phyloP scores from a whole-genome alignment of 2,113 vertebrate species.

The Cyanocitta stelleri region DNA sequence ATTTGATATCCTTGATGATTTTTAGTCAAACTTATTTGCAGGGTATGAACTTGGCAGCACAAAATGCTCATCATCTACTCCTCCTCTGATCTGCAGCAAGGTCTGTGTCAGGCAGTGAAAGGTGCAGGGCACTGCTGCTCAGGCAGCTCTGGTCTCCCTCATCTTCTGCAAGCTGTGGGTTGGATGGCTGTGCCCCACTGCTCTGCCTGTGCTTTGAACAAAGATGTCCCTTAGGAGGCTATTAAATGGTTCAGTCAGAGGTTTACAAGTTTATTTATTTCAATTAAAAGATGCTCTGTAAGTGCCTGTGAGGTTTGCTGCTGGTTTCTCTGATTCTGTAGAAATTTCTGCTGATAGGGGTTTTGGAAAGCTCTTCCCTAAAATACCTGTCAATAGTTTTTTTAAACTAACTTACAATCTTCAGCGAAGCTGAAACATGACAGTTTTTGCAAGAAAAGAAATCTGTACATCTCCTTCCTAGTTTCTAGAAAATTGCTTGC shows the following conservation, averaged over 20 bases:
- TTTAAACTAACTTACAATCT: not conserved
- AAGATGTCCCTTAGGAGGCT: not conserved
- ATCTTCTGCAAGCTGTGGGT: not conserved
- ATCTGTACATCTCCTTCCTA: not conserved
- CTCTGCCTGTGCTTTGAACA: not conserved
- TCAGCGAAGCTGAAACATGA: not conserved
- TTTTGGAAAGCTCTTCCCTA: not conserved
- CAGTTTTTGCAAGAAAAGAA: not conserved
- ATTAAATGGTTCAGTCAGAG: not conserved
- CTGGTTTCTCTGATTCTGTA: not conserved
- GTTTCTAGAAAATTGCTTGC: not conserved
- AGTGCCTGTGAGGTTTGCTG: not conserved
- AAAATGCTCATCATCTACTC: not conserved
- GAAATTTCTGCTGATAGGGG: not conserved
- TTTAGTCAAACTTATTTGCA: not conserved
- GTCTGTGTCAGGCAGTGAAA: not conserved
- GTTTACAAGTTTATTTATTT: not conserved
- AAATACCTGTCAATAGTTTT: not conserved
- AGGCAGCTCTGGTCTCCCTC: not conserved
- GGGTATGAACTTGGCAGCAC: not conserved
- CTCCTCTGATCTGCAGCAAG: not conserved
- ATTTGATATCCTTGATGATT: not conserved
- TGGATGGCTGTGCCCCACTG: not conserved
- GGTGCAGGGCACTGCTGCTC: not conserved
- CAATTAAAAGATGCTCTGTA: not conserved